Conservation (phyloP, 2,113 vertebrate genomes). For the Falco punctatus region DNA sequence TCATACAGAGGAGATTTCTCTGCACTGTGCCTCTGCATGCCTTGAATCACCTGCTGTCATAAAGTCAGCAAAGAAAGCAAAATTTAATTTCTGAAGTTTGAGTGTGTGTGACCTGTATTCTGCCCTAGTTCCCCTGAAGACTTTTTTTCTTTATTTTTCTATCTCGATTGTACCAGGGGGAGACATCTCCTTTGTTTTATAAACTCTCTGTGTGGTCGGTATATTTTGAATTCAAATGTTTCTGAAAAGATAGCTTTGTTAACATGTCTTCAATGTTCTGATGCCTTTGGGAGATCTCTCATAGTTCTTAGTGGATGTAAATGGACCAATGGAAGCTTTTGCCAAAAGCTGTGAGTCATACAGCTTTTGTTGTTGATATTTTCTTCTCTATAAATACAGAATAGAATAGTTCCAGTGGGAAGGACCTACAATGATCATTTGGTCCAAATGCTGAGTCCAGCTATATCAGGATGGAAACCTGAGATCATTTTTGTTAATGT, state of each 20-base stretch:
- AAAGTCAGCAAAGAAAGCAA: not conserved
- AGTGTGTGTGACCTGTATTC: not conserved
- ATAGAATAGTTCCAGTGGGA: not conserved
- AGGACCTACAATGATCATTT: not conserved
- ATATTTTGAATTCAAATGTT: not conserved
- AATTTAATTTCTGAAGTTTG: not conserved
- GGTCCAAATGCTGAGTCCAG: not conserved
- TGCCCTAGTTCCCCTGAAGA: not conserved
- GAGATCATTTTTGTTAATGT: not conserved
- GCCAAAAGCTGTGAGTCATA: not conserved
- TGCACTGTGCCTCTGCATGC: not conserved
- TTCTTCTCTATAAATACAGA: not conserved
- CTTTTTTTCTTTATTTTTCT: not conserved
- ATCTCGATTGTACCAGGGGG: not conserved
- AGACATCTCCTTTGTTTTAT: conserved; percentile 21
- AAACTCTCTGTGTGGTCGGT: conserved; percentile 20
- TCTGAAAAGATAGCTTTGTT: conserved; percentile 42
- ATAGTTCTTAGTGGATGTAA: not conserved
- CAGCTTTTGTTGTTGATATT: not conserved
- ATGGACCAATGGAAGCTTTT: not conserved
- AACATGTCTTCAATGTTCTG: not conserved
- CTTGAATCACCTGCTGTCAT: not conserved
- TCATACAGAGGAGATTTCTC: not conserved
- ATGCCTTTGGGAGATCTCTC: not conserved
- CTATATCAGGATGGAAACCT: not conserved